Base-by-base conservation (phyloP, 2,888 invertebrate genomes). In the Eupithecia abbreviata region DNA sequence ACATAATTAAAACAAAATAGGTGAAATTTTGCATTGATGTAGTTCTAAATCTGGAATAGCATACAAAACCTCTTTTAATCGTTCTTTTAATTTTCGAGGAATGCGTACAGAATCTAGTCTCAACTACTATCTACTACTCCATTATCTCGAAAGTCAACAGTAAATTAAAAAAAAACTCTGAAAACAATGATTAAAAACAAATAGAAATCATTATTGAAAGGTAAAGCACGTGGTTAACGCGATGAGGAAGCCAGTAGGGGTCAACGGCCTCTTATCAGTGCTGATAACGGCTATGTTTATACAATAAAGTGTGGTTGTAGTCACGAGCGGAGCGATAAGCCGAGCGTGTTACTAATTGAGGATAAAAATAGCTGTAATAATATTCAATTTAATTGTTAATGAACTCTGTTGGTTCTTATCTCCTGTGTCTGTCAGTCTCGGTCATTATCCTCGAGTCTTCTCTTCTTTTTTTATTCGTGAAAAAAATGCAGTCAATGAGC, bases 271-370 rank as follows among this genome's bases (percentile, higher is more conserved):
- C 81, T 90, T 93, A 92, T 92, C 93, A 89, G 79, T 74, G 49
- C 81, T 88, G 92, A 92, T 92, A 92, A 90, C 85, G 81, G 69
- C 79, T 83, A 77, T 90, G 89, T 89, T 89, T 87, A 88, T 88
- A 86, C 84, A 81, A 79, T 81, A 81, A 58, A 67, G 68, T 58
- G 71, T 62, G 68, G 73, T 62, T 67, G 41, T 49, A 1, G 74
- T 51, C 51, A 78, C 58, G 67, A 75, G 77, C 77, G 72, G 67
- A 51, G 82, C 79, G 81, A 77, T 77, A 77, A 80, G 77, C 79
- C 66, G 4, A 77, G 77, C 78, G 79, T 55, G 68, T 69, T 69
- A 18, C 5, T 68, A n/a, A n/a, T 49, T 69, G 12, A n/a, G 18
- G 42, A 62, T 10, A 62, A 30, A 62, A 62, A 62, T 58, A 58